Evolutionary conservation across 2,113 vertebrate genomes (phyloP).

Genomic region (Ardeotis arabs): DNA sequence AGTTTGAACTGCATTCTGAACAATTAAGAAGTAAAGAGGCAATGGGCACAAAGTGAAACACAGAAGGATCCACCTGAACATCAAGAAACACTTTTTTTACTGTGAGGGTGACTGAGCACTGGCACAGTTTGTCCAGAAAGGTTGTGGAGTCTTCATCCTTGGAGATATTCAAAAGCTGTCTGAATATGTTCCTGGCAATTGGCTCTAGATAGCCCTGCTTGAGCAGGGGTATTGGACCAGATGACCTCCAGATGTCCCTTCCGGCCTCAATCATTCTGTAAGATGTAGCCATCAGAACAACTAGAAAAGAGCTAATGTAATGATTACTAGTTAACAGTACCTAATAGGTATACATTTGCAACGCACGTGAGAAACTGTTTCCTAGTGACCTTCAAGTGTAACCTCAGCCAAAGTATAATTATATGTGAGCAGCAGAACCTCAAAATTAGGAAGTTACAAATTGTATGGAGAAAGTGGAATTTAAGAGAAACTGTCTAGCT

Average conservation of each 20-base stretch:
- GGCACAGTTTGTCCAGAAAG: not conserved
- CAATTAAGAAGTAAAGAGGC: not conserved
- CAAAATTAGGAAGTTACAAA: not conserved
- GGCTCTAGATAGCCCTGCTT: not conserved
- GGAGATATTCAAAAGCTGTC: not conserved
- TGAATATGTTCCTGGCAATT: not conserved
- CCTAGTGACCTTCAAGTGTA: conserved; percentile 32
- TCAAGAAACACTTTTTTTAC: not conserved
- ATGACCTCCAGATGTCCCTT: not conserved
- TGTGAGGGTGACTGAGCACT: not conserved
- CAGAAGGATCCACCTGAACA: not conserved
- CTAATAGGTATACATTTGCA: conserved; percentile 39
- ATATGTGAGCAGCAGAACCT: not conserved
- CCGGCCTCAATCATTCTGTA: not conserved
- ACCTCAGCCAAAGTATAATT: not conserved
- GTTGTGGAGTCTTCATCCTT: not conserved
- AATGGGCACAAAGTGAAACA: not conserved
- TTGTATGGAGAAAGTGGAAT: not conserved
- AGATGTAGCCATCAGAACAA: not conserved
- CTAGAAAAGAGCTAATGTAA: not conserved
- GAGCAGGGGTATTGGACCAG: not conserved
- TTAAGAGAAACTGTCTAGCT: not conserved
- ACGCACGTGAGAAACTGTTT: conserved; percentile 28
- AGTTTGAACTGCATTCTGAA: not conserved
- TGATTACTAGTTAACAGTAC: not conserved